These are phyloP conservation scores for Drosophila guanche DNA, from an alignment of 1,140 invertebrate species.

Conservation along the genomic window DNA sequence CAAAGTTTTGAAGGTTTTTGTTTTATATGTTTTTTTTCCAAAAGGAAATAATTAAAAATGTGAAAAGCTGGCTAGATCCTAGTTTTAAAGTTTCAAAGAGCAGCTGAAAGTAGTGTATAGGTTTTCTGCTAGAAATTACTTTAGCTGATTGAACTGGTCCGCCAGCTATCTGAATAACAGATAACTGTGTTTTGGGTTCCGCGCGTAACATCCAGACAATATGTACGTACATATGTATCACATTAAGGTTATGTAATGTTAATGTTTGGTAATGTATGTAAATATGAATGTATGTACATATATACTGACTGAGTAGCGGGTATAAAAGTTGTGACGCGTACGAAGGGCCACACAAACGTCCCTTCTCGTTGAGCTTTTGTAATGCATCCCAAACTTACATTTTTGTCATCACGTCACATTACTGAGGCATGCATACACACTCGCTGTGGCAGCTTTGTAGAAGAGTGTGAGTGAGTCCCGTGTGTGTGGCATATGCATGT, in stretches of 20 bases:
- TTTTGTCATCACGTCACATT: conserved; percentile 38
- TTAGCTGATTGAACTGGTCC: background rate
- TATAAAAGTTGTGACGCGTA: too few species aligned
- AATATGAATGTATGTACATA: too few species aligned
- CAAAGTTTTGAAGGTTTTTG: conserved; percentile 57
- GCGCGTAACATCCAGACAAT: too few species aligned
- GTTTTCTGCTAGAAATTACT: conserved; percentile 26
- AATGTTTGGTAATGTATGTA: too few species aligned
- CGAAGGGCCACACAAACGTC: too few species aligned
- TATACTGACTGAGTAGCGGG: too few species aligned
- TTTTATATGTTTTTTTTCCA: conserved; percentile 21
- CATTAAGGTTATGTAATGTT: too few species aligned
- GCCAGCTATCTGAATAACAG: too few species aligned
- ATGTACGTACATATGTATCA: too few species aligned
- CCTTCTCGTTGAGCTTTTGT: conserved; percentile 10
- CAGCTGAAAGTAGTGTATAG: conserved; percentile 37
- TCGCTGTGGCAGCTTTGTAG: too few species aligned
- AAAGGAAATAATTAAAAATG: conserved; percentile 77
- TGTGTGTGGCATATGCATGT: conserved; percentile 20
- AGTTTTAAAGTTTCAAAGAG: conserved; percentile 64
- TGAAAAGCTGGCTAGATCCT: conserved; percentile 63
- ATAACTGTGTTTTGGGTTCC: too few species aligned
- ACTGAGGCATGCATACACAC: conserved; percentile 18
- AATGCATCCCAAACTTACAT: conserved; percentile 49
- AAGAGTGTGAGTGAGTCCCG: background rate